phyloP scores from a whole-genome alignment of 2,113 vertebrate species.

The Euleptes europaea region DNA sequence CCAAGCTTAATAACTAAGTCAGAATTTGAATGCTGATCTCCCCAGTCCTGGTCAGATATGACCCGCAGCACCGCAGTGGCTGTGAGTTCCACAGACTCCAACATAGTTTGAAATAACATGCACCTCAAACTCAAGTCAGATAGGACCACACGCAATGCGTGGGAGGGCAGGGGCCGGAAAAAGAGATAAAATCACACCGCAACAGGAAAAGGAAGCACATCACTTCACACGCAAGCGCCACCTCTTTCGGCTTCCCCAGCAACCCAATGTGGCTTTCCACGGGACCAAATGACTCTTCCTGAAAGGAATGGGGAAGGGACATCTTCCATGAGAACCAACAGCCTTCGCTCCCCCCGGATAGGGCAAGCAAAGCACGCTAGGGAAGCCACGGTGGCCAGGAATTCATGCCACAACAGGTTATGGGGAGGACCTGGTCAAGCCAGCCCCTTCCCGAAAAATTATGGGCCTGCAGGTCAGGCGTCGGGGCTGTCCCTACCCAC shows the following conservation, averaged over 20 bases:
- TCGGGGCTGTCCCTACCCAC: background rate
- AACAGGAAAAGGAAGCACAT: background rate
- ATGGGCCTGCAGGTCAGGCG: rapidly evolving
- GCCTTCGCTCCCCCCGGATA: background rate
- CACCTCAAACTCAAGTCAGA: background rate
- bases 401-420: background rate
- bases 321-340: background rate
- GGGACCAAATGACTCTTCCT: conserved; percentile 79
- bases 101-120: background rate
- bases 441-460: background rate
- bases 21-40: background rate
- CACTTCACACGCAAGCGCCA: conserved; percentile 67
- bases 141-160: background rate
- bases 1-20: background rate
- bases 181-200: background rate
- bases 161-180: background rate
- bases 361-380: background rate
- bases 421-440: too few relatives aligned
- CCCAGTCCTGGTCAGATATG: too few relatives aligned
- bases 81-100: background rate
- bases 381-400: background rate
- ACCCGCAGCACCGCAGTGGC: background rate
- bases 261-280: conserved; percentile 83
- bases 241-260: conserved; percentile 86
- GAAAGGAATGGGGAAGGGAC: conserved; percentile 30